phyloP scores from a whole-genome alignment of 53 echinoderm and acorn worm species.

The Antedon mediterranea region DNA sequence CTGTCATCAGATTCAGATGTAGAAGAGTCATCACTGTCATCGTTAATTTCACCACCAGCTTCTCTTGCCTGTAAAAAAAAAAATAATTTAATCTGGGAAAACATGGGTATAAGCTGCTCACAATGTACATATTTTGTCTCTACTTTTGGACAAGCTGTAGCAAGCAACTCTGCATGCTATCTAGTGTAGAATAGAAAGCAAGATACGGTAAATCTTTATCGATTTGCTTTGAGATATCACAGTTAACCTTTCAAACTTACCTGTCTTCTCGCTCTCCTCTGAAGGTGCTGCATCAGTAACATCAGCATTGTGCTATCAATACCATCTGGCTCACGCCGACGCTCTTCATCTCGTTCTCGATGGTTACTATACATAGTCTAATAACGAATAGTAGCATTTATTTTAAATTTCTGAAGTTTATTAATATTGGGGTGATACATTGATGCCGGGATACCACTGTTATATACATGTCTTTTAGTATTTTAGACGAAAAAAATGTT shows the following conservation, averaged over 20 bases:
- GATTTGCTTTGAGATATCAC: background rate
- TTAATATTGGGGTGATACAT: no score
- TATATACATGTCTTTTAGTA: no score
- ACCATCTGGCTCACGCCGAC: slow-evolving; percentile 61
- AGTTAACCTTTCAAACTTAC: no score
- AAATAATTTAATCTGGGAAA: background rate
- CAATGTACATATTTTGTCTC: no score
- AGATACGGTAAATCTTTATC: no score
- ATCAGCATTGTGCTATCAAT: slow-evolving; percentile 80
- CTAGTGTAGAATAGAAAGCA: no score
- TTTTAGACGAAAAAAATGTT: no score
- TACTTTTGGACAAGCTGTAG: no score
- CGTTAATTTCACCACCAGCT: slow-evolving; percentile 27
- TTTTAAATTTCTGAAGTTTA: no score
- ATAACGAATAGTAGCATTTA: no score
- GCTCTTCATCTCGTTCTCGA: slow-evolving; percentile 72
- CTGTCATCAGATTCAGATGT: slow-evolving; percentile 44
- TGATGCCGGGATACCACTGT: no score
- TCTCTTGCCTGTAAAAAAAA: slow-evolving; percentile 40
- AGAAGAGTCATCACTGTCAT: slow-evolving; percentile 50
- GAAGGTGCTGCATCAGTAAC: slow-evolving; percentile 81
- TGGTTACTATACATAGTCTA: slow-evolving; percentile 76
- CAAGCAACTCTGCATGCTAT: background rate
- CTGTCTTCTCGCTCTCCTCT: slow-evolving; percentile 81
- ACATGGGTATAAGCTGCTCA: no score